phyloP scores from a whole-genome alignment of 2,888 invertebrate species.

The Frankliniella fusca region DNA sequence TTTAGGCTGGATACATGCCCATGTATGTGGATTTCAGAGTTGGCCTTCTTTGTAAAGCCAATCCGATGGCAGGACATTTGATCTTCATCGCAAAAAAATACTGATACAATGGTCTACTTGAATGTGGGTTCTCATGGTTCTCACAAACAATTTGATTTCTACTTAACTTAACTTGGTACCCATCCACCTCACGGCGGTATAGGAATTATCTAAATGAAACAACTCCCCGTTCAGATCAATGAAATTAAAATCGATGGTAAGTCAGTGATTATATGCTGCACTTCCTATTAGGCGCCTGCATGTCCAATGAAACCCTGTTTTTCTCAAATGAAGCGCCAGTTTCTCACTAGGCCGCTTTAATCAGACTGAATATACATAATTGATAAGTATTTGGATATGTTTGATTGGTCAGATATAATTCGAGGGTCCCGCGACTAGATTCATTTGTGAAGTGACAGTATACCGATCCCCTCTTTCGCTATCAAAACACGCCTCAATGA shows the following conservation, averaged over 20 bases:
- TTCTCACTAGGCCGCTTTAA: neutral
- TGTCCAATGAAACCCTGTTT: neutral
- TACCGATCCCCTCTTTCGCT: neutral
- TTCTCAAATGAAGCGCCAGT: neutral
- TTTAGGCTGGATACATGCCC: neutral
- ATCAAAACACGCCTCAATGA: neutral
- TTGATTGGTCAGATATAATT: constrained; percentile 5
- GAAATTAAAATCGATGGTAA: neutral
- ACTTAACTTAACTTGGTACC: neutral
- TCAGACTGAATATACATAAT: neutral
- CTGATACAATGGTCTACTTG: neutral
- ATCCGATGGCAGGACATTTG: neutral
- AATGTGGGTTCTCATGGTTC: neutral
- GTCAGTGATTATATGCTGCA: neutral
- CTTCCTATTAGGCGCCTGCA: neutral
- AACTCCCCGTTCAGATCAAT: neutral
- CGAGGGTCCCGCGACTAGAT: neutral
- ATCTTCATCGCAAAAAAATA: neutral
- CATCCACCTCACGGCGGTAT: neutral
- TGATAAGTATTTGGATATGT: constrained; percentile 20
- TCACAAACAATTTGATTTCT: neutral
- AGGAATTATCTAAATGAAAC: neutral
- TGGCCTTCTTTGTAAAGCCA: neutral
- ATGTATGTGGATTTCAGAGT: neutral
- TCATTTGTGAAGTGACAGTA: neutral